A percentile compares a stretch with the other conserved stretches of the same genome.
Evolutionary conservation across 2,113 vertebrate genomes (phyloP).

Genomic region (Cyprinodon variegatus): DNA sequence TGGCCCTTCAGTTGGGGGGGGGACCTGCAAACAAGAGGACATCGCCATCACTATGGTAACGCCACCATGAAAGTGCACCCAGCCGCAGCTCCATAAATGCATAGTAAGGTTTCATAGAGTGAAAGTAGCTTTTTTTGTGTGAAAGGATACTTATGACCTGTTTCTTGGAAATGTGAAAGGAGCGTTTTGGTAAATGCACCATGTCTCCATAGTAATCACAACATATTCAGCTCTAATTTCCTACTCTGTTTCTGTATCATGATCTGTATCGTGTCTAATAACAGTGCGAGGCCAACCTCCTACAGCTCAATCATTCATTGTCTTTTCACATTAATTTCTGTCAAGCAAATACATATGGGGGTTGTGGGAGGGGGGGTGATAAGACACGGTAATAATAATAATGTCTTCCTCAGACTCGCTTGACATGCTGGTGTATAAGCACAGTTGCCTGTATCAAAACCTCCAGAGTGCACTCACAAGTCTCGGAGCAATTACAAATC

Average conservation of each 20-base stretch:
- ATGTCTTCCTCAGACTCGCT: conserved; percentile 30
- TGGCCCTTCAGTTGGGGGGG: conserved; percentile 26
- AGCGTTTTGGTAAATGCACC: conserved; percentile 39
- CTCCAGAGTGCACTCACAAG: conserved; percentile 42
- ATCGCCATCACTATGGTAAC: conserved; percentile 66
- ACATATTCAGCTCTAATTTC: conserved; percentile 46
- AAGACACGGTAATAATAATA: conserved; percentile 26
- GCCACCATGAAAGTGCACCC: conserved; percentile 38
- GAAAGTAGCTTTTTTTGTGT: conserved; percentile 35
- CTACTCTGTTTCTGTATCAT: conserved; percentile 56
- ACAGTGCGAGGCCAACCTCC: conserved; percentile 42
- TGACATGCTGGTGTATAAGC: conserved; percentile 29
- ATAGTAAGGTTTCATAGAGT: conserved; percentile 39
- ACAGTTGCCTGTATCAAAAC: conserved; percentile 30
- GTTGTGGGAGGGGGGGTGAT: conserved; percentile 23
- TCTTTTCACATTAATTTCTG: conserved; percentile 46
- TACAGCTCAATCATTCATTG: conserved; percentile 44
- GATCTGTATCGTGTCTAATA: conserved; percentile 44
- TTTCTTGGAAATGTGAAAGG: conserved; percentile 36
- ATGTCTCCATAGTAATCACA: conserved; percentile 60
- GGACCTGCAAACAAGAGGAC: conserved; percentile 50
- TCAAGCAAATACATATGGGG: conserved; percentile 31
- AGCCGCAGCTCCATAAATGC: conserved; percentile 43
- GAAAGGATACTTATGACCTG: conserved; percentile 34
- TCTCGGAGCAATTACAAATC: conserved; percentile 68